Percentiles rank a stretch among this genome's conserved stretches.
Conservation (phyloP, 92 coral and sea anemone genomes). For the Actinernus sp. region DNA sequence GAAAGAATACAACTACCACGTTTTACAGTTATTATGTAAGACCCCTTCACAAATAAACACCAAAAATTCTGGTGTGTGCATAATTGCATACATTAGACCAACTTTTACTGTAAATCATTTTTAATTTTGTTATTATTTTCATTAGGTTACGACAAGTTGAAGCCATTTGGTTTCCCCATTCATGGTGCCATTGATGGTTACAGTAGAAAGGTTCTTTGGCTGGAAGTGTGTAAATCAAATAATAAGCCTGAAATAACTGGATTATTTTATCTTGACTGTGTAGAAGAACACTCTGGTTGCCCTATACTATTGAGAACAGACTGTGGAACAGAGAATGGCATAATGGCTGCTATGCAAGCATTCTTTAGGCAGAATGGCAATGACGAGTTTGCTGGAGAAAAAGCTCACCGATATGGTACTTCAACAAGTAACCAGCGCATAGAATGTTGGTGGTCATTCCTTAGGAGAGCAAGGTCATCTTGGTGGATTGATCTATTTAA, state of each 20-base stretch:
- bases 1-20: too few relatives aligned
- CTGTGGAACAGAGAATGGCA: conserved; percentile 25
- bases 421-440: conserved; percentile 27
- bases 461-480: not conserved
- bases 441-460: conserved; percentile 32
- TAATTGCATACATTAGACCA: too few relatives aligned
- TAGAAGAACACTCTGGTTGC: conserved; percentile 11
- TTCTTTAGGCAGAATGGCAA: conserved; percentile 9
- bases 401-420: conserved; percentile 29
- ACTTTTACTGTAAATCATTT: too few relatives aligned
- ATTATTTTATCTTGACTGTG: conserved; percentile 10
- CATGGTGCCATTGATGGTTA: conserved; percentile 27
- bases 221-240: conserved; percentile 12
- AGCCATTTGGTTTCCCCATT: conserved; percentile 12
- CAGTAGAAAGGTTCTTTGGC: conserved; percentile 24
- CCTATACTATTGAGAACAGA: conserved; percentile 22
- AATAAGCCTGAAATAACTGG: conserved; percentile 3
- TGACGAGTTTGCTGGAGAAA: conserved; percentile 24
- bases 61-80: too few relatives aligned
- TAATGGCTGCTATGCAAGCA: conserved; percentile 15
- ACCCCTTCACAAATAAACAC: too few relatives aligned
- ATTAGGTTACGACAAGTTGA: not conserved
- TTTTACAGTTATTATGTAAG: too few relatives aligned
- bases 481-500: conserved; percentile 38
- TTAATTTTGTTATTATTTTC: too few relatives aligned